These are phyloP conservation scores for Eunapius fragilis DNA, from an alignment of 37 sponge, comb jelly and placozoan genomes.

Conservation along the genomic window DNA sequence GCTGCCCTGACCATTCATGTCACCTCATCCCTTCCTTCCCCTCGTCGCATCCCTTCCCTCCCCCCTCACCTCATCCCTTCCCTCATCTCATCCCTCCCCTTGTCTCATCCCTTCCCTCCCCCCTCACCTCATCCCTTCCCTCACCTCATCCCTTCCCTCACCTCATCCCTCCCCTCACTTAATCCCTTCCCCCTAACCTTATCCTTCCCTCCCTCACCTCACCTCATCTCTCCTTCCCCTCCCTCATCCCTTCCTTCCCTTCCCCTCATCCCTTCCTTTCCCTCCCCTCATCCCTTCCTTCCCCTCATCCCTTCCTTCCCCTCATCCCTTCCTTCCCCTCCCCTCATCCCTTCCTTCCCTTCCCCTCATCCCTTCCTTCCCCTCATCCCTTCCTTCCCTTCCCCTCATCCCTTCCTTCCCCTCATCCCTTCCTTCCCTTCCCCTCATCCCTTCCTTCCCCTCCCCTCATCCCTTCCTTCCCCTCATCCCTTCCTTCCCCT, in stretches of 20 bases:
- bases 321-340: slow-evolving; percentile 4
- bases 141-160: not conserved
- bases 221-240: not conserved
- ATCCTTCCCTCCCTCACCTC: not conserved
- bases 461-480: no score
- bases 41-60: not conserved
- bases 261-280: not conserved
- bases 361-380: slow-evolving; percentile 19
- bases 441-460: not conserved
- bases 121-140: not conserved
- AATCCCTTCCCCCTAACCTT: not conserved
- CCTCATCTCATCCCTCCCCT: not conserved
- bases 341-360: slow-evolving; percentile 14
- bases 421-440: not conserved
- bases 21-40: no score
- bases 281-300: not conserved
- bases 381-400: slow-evolving; percentile 15
- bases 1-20: no score
- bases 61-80: not conserved
- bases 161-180: not conserved
- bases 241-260: not conserved
- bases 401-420: not conserved
- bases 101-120: not conserved
- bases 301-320: not conserved
- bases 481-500: no score